phyloP scores from a whole-genome alignment of 2,888 invertebrate genomes.

The Capitulum mitella region DNA sequence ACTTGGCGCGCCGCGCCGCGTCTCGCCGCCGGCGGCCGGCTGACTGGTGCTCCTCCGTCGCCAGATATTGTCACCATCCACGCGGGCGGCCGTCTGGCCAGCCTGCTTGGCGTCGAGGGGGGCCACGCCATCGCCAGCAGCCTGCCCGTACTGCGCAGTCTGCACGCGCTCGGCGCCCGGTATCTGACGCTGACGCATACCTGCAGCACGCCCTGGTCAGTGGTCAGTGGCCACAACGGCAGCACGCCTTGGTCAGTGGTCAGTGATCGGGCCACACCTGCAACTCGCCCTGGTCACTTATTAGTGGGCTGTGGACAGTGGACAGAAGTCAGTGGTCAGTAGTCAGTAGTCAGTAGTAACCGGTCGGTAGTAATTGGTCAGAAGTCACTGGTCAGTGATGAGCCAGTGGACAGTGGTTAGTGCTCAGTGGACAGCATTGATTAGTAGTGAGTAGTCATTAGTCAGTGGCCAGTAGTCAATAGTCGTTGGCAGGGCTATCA shows the following conservation, averaged over 20 bases:
- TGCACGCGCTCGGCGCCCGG: constrained; percentile 28
- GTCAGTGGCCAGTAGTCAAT: too few species aligned
- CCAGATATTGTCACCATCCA: constrained; percentile 30
- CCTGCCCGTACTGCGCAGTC: constrained; percentile 28
- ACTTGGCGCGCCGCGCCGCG: too few species aligned
- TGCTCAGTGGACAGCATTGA: too few species aligned
- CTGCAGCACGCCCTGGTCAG: constrained; percentile 32
- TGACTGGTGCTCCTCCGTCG: background rate
- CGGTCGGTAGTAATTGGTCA: background rate
- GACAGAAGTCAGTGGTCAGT: too few species aligned
- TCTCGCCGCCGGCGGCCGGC: too few species aligned
- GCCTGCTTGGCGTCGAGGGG: constrained; percentile 31
- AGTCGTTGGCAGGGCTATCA: too few species aligned
- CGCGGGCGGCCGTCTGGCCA: constrained; percentile 29
- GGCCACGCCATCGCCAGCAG: constrained; percentile 32
- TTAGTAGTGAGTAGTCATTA: too few species aligned
- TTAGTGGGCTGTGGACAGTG: background rate
- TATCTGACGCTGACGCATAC: constrained; percentile 32
- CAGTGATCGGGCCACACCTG: background rate
- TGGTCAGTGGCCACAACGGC: background rate
- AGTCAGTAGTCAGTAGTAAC: too few species aligned
- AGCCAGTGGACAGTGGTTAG: too few species aligned
- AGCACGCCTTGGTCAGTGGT: background rate
- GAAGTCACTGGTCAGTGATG: too few species aligned
- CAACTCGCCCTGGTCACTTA: background rate